Conservation (phyloP, 1,140 invertebrate genomes). For the Metopolophium dirhodum region DNA sequence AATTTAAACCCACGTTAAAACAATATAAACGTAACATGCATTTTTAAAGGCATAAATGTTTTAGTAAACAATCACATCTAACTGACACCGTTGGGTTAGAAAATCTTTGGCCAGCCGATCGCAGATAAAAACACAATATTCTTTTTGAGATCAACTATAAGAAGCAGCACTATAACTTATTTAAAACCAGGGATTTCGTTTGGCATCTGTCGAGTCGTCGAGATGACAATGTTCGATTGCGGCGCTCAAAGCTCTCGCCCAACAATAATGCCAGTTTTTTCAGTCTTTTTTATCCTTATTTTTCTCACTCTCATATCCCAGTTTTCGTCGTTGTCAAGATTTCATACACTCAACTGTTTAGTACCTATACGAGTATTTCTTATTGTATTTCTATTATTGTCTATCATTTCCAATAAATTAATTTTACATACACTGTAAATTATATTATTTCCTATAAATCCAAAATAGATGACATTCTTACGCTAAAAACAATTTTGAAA, state of each 20-base stretch:
- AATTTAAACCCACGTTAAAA: not conserved
- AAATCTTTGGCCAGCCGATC: not conserved
- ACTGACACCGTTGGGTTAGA: not conserved
- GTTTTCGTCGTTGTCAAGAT: not conserved
- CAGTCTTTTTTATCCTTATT: not conserved
- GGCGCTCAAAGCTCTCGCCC: not conserved
- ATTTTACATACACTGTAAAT: not conserved
- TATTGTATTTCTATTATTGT: not conserved
- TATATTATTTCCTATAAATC: not conserved
- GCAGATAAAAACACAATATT: slow-evolving; percentile 43
- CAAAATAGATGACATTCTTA: not conserved
- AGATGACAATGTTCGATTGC: slow-evolving; percentile 50
- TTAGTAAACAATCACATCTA: not conserved
- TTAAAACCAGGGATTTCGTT: slow-evolving; percentile 45
- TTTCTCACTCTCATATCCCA: not conserved
- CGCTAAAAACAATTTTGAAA: not conserved
- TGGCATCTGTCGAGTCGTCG: slow-evolving; percentile 6
- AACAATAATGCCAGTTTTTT: not conserved
- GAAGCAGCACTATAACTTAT: slow-evolving; percentile 38
- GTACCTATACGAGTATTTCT: not conserved
- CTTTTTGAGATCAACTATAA: not conserved
- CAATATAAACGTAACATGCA: not conserved
- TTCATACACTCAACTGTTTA: not conserved
- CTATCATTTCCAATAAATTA: not conserved
- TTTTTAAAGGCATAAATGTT: not conserved